Evolutionary conservation across 2,888 invertebrate species (phyloP), one percentile per base, ranked within the genome.

Genomic region (Dascillus cervinus): DNA sequence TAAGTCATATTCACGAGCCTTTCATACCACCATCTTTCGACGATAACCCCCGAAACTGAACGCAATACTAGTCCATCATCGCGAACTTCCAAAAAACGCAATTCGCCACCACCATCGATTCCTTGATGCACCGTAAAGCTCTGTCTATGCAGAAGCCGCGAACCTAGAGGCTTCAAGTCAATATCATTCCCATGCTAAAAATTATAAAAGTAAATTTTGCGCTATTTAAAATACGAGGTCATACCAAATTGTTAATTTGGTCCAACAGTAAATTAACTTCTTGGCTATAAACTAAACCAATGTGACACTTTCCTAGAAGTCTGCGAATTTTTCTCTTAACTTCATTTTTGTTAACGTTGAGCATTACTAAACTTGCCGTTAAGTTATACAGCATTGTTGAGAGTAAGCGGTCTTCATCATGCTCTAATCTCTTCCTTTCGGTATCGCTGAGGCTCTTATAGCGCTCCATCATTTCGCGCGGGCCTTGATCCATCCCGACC

Each of bases 401-500:
- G 28, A 99, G 66, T 19, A 99, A 67, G 33, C 95, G 75, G 64
- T 99, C 98, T 60, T 99, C 98, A 58, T 99, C 98, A 52, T 96
- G 90, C 55, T 99, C 98, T 22, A 99, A 69, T 3, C 97, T 77
- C 64, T 97, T 96, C 31, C 88, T 72, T 56, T 92, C 91, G 12
- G 88, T 89, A 29, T 92, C 92, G 56, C 92, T 91, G 33, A 96
- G 69, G 31, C 85, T 82, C 58, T 89, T 91, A 67, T 96, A 96
- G 48, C 95, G 79, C 55, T 96, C 96, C 91, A 97, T 95, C 96
- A 97, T 96, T 69, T 96, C 96, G 32, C 87, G 82, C 17, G 96
- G 94, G 11, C 96, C 95, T 72, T 98, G 97, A 70, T 99, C 98
- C 96, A 99, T 96, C 31, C 98, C 95, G 47, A 97, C 89, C 79